phyloP scores from a whole-genome alignment of 2,888 invertebrate species.

The Coenonympha arcania region DNA sequence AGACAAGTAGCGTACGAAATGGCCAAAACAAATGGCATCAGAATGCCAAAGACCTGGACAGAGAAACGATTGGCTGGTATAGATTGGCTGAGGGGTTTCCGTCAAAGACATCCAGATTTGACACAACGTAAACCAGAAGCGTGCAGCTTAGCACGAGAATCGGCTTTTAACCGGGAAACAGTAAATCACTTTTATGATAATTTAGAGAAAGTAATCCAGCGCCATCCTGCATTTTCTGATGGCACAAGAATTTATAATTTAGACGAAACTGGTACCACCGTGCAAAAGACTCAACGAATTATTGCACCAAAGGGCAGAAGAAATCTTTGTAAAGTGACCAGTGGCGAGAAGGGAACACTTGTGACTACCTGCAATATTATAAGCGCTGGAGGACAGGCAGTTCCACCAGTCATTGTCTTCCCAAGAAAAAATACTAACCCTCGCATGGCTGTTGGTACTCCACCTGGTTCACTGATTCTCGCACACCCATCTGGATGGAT shows the following conservation, averaged over 20 bases:
- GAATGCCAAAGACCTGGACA: not conserved
- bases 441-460: constrained; percentile 27
- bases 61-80: not conserved
- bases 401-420: not conserved
- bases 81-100: not conserved
- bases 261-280: not conserved
- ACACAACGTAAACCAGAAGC: not conserved
- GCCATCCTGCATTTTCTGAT: not conserved
- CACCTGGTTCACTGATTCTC: constrained; percentile 39
- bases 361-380: not conserved
- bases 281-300: not conserved
- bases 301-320: not conserved
- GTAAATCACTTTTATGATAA: not conserved
- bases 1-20: not conserved
- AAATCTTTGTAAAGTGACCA: not conserved
- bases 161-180: not conserved
- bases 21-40: not conserved
- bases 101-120: not conserved
- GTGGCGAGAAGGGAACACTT: not conserved
- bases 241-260: not conserved
- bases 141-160: not conserved
- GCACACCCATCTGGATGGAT: constrained; percentile 43
- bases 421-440: not conserved
- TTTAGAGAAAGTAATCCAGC: not conserved
- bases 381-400: no score